Evolutionary conservation across 2,113 vertebrate genomes (phyloP).

Genomic region (Girardinichthys multiradiatus): DNA sequence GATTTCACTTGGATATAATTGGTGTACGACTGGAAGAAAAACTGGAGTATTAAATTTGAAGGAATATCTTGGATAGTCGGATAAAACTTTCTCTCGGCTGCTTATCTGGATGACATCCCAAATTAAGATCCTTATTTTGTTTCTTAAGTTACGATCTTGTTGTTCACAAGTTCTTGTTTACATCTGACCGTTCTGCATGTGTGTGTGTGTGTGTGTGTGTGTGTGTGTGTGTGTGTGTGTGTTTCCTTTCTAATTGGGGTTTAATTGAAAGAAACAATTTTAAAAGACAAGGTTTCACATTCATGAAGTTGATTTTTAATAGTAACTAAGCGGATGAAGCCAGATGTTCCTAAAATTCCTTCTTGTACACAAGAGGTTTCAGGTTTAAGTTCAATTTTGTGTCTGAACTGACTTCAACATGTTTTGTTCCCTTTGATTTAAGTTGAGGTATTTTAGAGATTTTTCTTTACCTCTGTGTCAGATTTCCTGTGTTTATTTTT

Average conservation of each 20-base stretch:
- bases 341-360: slow-evolving; percentile 7
- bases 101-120: slow-evolving; percentile 60
- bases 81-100: slow-evolving; percentile 4
- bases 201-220: no score
- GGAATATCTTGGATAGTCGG: background rate
- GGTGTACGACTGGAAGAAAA: background rate
- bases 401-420: slow-evolving; percentile 48
- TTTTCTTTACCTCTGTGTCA: slow-evolving; percentile 45
- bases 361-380: slow-evolving; percentile 26
- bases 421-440: slow-evolving; percentile 60
- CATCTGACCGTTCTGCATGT: slow-evolving; percentile 7
- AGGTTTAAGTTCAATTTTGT: background rate
- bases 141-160: background rate
- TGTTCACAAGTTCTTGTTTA: background rate
- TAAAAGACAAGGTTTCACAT: slow-evolving; percentile 4
- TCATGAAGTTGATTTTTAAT: background rate
- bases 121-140: slow-evolving; percentile 9
- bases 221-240: slow-evolving; percentile 42
- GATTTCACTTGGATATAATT: background rate
- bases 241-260: slow-evolving; percentile 32
- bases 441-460: slow-evolving; percentile 37
- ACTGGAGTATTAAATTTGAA: background rate
- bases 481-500: slow-evolving; percentile 46
- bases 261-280: slow-evolving; percentile 6
- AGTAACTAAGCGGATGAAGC: background rate